These are phyloP conservation scores for Sesamia nonagrioides DNA, from an alignment of 1,140 invertebrate species.

Conservation along the genomic window DNA sequence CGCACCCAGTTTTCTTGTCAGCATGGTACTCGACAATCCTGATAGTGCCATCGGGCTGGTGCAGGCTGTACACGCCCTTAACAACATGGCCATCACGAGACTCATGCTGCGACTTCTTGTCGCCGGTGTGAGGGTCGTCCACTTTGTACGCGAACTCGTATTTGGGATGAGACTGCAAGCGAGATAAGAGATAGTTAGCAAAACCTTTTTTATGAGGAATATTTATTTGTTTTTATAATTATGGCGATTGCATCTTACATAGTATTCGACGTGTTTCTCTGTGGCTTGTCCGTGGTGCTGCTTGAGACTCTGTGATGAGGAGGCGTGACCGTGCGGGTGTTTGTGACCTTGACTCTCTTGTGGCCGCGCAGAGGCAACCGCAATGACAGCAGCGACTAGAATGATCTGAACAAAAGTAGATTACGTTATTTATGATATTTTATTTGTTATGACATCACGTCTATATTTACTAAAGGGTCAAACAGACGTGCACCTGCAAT, in stretches of 20 bases:
- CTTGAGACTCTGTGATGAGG: conserved; percentile 34
- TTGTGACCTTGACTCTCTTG: not conserved
- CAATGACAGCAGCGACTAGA: not conserved
- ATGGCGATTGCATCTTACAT: not conserved
- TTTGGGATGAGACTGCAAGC: conserved; percentile 63
- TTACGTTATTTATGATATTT: no score
- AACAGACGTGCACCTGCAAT: no score
- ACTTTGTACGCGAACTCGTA: conserved; percentile 84
- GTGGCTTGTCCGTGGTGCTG: conserved; percentile 52
- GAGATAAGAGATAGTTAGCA: not conserved
- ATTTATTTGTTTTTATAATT: not conserved
- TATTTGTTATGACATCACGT: no score
- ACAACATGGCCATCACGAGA: conserved; percentile 76
- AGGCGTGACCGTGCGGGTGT: conserved; percentile 19
- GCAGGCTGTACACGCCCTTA: conserved; percentile 79
- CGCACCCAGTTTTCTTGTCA: conserved; percentile 76
- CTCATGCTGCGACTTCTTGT: conserved; percentile 65
- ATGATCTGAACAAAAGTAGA: not conserved
- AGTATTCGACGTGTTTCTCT: conserved; percentile 46
- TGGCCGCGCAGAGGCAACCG: not conserved
- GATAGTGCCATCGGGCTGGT: conserved; percentile 80
- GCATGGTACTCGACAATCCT: conserved; percentile 74
- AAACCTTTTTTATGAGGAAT: not conserved
- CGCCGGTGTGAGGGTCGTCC: conserved; percentile 53
- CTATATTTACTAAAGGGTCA: no score